Percentiles rank a stretch among this genome's conserved stretches.
These are phyloP conservation scores for Podiceps cristatus DNA, from an alignment of 2,113 vertebrate genomes.

Conservation along the genomic window DNA sequence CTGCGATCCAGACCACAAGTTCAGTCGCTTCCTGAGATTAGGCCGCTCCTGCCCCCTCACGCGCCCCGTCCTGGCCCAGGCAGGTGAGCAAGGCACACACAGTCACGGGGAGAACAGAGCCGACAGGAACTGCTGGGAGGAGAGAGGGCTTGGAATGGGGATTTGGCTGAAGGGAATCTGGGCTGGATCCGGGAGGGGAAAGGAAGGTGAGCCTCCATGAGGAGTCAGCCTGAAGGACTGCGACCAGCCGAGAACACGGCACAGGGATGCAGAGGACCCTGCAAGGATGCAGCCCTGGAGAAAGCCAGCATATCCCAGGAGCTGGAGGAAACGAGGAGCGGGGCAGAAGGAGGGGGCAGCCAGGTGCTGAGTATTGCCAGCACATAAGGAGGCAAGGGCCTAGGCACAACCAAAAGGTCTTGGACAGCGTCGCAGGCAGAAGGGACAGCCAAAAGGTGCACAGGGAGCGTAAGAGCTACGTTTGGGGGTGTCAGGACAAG, in stretches of 20 bases:
- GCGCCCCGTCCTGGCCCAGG: neutral
- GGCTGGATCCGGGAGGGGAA: neutral
- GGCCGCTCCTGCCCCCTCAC: neutral
- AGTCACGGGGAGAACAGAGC: neutral
- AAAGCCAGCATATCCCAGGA: neutral
- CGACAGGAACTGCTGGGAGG: neutral
- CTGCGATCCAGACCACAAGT: neutral
- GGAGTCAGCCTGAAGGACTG: neutral
- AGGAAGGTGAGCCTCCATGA: neutral
- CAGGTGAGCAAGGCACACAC: neutral
- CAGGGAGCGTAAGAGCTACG: neutral
- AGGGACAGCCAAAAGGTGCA: neutral
- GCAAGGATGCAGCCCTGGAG: neutral
- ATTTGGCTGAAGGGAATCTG: neutral
- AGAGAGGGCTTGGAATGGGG: neutral
- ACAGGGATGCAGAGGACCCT: neutral
- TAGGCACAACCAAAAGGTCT: neutral
- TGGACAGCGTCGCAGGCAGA: neutral
- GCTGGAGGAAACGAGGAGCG: neutral
- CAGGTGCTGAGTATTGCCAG: neutral
- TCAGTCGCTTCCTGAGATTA: neutral
- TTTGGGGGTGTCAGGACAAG: neutral
- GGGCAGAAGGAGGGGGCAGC: neutral
- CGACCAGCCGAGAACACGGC: rapidly evolving
- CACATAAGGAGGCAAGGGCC: neutral